Evolutionary conservation across 2,797 vertebrate species (phyloP).

Genomic region (Orestias chungarensis): DNA sequence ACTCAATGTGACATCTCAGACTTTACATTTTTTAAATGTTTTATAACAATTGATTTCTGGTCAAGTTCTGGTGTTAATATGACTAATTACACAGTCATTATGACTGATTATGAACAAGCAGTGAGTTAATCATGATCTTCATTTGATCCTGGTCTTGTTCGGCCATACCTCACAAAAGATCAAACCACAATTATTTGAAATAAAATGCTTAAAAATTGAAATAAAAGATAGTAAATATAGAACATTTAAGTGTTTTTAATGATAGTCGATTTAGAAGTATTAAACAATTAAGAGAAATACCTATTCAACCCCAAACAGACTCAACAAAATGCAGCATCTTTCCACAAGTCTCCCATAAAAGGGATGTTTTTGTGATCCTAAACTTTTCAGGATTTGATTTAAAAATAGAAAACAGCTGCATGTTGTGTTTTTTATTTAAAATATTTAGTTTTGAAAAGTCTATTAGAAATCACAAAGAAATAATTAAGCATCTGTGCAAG

Average conservation of each 20-base stretch:
- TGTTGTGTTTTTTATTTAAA: not conserved
- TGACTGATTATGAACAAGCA: not conserved
- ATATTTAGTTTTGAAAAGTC: not conserved
- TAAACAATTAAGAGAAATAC: not conserved
- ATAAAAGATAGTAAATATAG: not conserved
- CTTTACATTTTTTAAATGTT: not conserved
- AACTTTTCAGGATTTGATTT: not conserved
- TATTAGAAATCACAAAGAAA: not conserved
- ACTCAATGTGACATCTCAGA: not conserved
- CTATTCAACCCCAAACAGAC: not conserved
- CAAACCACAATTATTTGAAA: not conserved
- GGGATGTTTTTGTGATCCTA: not conserved
- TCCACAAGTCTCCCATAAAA: not conserved
- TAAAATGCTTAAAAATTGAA: not conserved
- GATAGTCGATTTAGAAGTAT: not conserved
- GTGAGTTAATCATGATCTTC: not conserved
- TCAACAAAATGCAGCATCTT: not conserved
- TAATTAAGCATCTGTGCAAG: not conserved
- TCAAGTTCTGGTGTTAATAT: not conserved
- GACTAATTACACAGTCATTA: not conserved
- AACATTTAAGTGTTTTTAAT: not conserved
- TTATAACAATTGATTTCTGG: not conserved
- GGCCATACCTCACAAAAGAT: not conserved
- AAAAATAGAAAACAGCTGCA: not conserved
- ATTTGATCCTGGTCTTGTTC: not conserved